Base-by-base conservation (phyloP, 2,113 vertebrate species). In the Octodon degus region DNA sequence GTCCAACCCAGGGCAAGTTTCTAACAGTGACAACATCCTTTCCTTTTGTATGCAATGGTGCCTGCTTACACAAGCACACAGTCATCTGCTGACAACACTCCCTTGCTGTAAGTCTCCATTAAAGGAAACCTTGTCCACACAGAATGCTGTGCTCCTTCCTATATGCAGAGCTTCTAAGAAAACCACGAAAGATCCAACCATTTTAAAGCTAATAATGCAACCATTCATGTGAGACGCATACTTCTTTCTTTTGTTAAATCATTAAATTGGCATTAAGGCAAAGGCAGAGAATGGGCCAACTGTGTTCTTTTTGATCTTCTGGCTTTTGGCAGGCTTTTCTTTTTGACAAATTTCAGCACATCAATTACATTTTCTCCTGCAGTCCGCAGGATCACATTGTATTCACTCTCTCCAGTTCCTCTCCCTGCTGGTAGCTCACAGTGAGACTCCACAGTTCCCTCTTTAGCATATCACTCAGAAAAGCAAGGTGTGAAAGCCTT, bases 401-500 rank as follows among this genome's bases (percentile, higher is more conserved):
- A 70, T 82, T 40, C 32, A 47, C 65, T 43, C 25, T 76, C 27
- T 60, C 74, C n/a, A 30, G 32, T 43, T 77, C 34, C 50, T 43
- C 6, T 76, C 43, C 94, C 20, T 68, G 3, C 0, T 58, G 77
- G 50, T 1, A 32, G 50, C 24, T 55, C 9, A 0, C 43, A 3
- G 68, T 27, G 86, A 92, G 90, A 53, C 83, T 1, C 9, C 89
- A 32, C 53, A 32, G n/a, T 85, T 95, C 55, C 77, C 88, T 55
- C 94, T 90, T 53, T 2, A 83, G 76, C 30, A 55, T 0, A 87
- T 17, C 81, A 95, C 24, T 88, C 68, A 76, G 47, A 14, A 63
- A 95, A 40, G 87, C 96, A 97, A 77, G 40, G 90, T 82, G 90
- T 95, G 96, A 97, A 97, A 96, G 67, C 2, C 14, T 5, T 72